Conservation (phyloP, 2,797 vertebrate species). For the Hydrophis major region DNA sequence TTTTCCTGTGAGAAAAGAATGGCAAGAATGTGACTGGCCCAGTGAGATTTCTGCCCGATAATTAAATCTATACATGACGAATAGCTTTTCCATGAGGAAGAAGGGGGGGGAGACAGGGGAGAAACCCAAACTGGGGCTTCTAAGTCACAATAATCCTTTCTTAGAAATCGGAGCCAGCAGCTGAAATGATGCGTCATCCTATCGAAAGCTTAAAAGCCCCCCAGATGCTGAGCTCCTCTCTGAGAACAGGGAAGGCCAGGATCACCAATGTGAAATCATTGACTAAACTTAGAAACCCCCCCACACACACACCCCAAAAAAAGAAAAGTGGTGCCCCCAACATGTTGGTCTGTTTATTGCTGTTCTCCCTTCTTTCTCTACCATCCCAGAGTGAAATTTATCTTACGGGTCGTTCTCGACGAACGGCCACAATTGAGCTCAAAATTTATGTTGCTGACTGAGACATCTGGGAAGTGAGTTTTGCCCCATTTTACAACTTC, state of each 20-base stretch:
- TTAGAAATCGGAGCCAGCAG: constrained; percentile 66
- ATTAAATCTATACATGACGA: constrained; percentile 33
- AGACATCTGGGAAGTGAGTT: too few species aligned
- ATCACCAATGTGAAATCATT: neutral
- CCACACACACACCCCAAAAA: too few species aligned
- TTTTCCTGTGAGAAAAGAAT: constrained; percentile 80
- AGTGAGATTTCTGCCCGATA: constrained; percentile 66
- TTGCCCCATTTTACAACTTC: too few species aligned
- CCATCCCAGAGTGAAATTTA: neutral
- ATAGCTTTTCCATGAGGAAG: constrained; percentile 32
- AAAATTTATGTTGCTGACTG: too few species aligned
- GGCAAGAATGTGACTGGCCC: constrained; percentile 68
- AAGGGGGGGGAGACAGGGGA: neutral
- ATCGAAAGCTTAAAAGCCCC: neutral
- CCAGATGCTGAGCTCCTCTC: neutral
- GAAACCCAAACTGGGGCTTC: constrained; percentile 53
- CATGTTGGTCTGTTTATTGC: constrained; percentile 38
- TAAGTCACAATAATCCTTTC: constrained; percentile 67
- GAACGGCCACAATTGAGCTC: too few species aligned
- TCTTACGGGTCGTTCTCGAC: neutral
- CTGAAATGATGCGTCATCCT: constrained; percentile 53
- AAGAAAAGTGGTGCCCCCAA: constrained; percentile 36
- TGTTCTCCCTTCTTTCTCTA: neutral
- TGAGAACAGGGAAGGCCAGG: neutral
- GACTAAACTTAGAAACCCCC: neutral